Evolutionary conservation across 2,888 invertebrate species (phyloP).

Genomic region (Dynastes maya): DNA sequence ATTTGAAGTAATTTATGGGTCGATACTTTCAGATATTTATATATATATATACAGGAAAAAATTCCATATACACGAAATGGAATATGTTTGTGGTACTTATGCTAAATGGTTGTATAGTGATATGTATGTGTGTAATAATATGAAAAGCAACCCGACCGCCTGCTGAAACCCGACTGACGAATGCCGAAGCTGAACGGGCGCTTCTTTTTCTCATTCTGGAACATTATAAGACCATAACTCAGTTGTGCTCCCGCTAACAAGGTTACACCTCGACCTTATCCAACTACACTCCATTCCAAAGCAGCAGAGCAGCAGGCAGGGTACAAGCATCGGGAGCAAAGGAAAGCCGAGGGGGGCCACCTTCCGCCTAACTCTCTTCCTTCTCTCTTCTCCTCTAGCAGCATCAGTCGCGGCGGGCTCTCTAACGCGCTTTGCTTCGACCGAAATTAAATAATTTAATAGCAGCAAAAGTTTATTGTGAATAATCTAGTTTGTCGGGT

Average conservation of each 20-base stretch:
- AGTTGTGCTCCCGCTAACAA: constrained; percentile 71
- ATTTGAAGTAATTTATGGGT: no score
- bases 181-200: constrained; percentile 64
- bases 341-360: constrained; percentile 5
- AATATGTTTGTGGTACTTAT: constrained; percentile 3
- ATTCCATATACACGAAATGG: background rate
- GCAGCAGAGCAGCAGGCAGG: constrained; percentile 1
- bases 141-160: constrained; percentile 60
- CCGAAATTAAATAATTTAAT: constrained; percentile 73
- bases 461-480: constrained; percentile 73
- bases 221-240: constrained; percentile 71
- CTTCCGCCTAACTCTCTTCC: constrained; percentile 6
- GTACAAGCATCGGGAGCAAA: background rate
- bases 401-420: constrained; percentile 62
- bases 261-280: constrained; percentile 72
- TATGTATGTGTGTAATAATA: constrained; percentile 13
- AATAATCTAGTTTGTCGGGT: constrained; percentile 71
- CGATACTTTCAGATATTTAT: no score
- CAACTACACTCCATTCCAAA: constrained; percentile 64
- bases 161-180: constrained; percentile 66
- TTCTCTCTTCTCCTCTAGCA: constrained; percentile 57
- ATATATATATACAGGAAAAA: no score
- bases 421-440: constrained; percentile 51
- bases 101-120: constrained; percentile 8
- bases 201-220: constrained; percentile 70